These are phyloP conservation scores for Lophochroa leadbeateri DNA, from an alignment of 2,113 vertebrate species.

Conservation along the genomic window DNA sequence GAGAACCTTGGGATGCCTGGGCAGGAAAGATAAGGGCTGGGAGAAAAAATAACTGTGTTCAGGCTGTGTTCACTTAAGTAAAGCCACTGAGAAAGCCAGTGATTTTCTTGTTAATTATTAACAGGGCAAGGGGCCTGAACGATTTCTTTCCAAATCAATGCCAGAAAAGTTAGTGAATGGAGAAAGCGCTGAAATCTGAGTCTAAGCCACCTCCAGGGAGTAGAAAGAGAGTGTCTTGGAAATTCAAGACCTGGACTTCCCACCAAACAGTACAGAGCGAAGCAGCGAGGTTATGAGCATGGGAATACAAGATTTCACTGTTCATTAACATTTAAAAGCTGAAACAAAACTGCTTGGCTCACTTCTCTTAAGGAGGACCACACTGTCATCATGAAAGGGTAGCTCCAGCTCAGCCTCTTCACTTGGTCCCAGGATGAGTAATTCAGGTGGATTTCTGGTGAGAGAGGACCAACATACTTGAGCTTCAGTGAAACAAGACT, in stretches of 20 bases:
- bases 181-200: conserved; percentile 21
- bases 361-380: neutral
- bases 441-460: neutral
- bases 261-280: neutral
- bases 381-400: neutral
- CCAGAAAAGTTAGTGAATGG: neutral
- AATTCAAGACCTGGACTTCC: neutral
- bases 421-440: neutral
- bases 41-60: neutral
- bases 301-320: neutral
- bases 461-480: neutral
- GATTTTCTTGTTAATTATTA: conserved; percentile 30
- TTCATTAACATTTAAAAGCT: neutral
- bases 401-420: neutral
- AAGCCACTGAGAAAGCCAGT: neutral
- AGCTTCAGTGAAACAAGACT: neutral
- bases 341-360: neutral
- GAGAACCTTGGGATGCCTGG: conserved; percentile 9
- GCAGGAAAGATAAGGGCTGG: conserved; percentile 18
- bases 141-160: conserved; percentile 14
- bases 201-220: neutral
- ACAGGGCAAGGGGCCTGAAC: neutral
- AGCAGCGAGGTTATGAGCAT: neutral
- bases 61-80: neutral
- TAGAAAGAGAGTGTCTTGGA: neutral